These are phyloP conservation scores for Sardinella longiceps DNA, from an alignment of 2,797 vertebrate genomes.

Conservation along the genomic window DNA sequence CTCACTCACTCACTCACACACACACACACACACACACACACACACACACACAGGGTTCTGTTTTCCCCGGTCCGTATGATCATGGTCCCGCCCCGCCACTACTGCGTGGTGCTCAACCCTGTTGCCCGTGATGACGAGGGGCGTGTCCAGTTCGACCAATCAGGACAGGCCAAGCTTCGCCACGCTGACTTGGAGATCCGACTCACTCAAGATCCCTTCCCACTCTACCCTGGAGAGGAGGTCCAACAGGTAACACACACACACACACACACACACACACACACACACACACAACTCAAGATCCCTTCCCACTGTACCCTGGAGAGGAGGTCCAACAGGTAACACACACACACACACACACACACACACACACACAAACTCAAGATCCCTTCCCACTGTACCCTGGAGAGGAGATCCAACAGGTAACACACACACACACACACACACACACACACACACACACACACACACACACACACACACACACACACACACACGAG, in stretches of 20 bases:
- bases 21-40: not conserved
- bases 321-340: not conserved
- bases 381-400: too few relatives aligned
- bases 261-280: slow-evolving; percentile 17
- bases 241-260: slow-evolving; percentile 77
- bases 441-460: not conserved
- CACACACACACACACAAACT: not conserved
- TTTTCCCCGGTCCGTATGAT: slow-evolving; percentile 81
- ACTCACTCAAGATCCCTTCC: slow-evolving; percentile 87
- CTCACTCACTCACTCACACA: not conserved
- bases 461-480: not conserved
- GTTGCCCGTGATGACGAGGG: slow-evolving; percentile 68
- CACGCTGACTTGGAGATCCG: slow-evolving; percentile 90
- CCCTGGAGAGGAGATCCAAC: too few relatives aligned
- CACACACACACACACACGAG: not conserved
- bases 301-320: not conserved
- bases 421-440: slow-evolving; percentile 4
- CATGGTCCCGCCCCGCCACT: slow-evolving; percentile 87
- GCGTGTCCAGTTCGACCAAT: slow-evolving; percentile 69
- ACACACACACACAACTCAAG: not conserved
- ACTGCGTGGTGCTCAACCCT: slow-evolving; percentile 84
- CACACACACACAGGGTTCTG: slow-evolving; percentile 72
- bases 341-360: too few relatives aligned
- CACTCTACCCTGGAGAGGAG: slow-evolving; percentile 87
- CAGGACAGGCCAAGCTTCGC: slow-evolving; percentile 85